Conservation (phyloP, 2,797 vertebrate species). For the Cynodonichthys magdalenae region DNA sequence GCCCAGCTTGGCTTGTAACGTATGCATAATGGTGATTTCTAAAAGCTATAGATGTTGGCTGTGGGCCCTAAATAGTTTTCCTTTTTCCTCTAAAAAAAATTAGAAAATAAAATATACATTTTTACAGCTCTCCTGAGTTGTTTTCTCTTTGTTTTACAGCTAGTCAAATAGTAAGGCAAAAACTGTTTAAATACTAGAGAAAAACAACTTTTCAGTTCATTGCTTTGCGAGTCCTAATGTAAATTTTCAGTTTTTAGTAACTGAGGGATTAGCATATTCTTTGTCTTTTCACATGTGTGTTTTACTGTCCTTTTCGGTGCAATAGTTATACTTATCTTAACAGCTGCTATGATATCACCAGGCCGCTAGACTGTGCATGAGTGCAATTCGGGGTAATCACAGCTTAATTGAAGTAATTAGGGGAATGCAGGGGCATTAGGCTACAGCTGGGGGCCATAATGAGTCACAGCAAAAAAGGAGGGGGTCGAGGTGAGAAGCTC, state of each 20-base stretch:
- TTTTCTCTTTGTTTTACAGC: constrained; percentile 29
- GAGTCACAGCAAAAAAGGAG: constrained; percentile 59
- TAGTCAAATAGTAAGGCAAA: constrained; percentile 8
- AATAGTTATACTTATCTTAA: constrained; percentile 58
- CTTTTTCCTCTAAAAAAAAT: constrained; percentile 21
- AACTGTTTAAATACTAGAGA: constrained; percentile 7
- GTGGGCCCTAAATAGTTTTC: constrained; percentile 44
- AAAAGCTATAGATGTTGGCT: constrained; percentile 51
- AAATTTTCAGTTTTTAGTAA: constrained; percentile 6
- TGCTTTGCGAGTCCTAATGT: constrained; percentile 15
- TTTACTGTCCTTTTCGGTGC: constrained; percentile 32
- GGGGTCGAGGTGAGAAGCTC: constrained; percentile 62
- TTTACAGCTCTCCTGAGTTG: constrained; percentile 33
- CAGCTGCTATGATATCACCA: constrained; percentile 70
- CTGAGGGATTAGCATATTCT: neutral
- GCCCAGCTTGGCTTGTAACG: constrained; percentile 62
- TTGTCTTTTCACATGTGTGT: constrained; percentile 20
- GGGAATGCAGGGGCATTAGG: constrained; percentile 81
- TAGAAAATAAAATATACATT: constrained; percentile 35
- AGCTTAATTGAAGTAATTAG: constrained; percentile 87
- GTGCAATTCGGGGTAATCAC: constrained; percentile 84
- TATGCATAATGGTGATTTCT: constrained; percentile 70
- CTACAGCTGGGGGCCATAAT: constrained; percentile 82
- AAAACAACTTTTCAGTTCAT: constrained; percentile 25
- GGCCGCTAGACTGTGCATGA: constrained; percentile 73